Base-by-base conservation (phyloP, 2,888 invertebrate species). In the Zygogramma bicolorata region DNA sequence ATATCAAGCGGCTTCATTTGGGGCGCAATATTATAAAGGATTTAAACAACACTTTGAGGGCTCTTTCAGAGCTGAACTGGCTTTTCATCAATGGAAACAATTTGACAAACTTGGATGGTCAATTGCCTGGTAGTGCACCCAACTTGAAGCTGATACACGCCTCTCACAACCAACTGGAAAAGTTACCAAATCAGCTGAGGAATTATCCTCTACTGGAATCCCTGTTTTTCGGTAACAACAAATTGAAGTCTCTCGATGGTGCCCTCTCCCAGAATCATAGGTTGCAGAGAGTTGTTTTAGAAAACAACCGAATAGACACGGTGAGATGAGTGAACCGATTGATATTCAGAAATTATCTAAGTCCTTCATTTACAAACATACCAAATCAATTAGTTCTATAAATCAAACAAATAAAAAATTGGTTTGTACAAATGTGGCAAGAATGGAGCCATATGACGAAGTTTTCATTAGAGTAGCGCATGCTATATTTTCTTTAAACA, bases 31-130 rank as follows among this genome's bases (percentile, higher is more conserved):
- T 92, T 80, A 88, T 96, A 57, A 90, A 88, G 70, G 90, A 90
- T 63, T 86, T 96, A 66, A 95, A 95, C 83, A 93, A 93, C n/a
- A 94, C 94, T 0, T 85, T 95, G n/a, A 89, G 92, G 74, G 92
- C 93, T 70, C 87, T 95, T 61, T 90, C 91, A 73, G 90, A 93
- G 73, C 87, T 96, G 73, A 92, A 93, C 81, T 94, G 95, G 91
- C 89, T 96, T 60, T 93, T 95, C 79, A 91, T 95, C 62, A 95
- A 95, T 83, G 90, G 91, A 67, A 96, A 96, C 85, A 90, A 93
- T 79, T 88, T 96, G 70, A 91, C 91, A 71, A 90, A 92, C 29
- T 88, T 96, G 79, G 95, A 95, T 60, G 91, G 92, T 58, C 93
- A 96, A 86, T 85, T 96, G 74, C 95, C 95, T 1, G 88, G 89